A percentile compares a stretch with the other conserved stretches of the same genome.
phyloP scores from a whole-genome alignment of 64 coral and sea anemone species.

The Acropora yongei region DNA sequence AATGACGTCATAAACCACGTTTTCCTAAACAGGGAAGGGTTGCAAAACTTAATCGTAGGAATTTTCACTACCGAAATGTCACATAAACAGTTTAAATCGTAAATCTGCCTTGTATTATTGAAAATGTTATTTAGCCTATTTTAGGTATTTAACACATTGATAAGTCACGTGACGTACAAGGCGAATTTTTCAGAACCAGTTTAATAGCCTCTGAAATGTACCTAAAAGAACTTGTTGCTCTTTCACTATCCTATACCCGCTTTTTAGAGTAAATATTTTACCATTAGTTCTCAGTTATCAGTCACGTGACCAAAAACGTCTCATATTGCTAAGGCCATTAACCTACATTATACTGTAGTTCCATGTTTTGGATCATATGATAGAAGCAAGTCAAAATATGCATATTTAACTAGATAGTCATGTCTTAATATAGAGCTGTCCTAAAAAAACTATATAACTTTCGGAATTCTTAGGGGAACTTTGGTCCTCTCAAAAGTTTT shows the following conservation, averaged over 20 bases:
- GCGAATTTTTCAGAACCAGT: neutral
- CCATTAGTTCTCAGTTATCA: slow-evolving; percentile 1
- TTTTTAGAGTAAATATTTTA: slow-evolving; percentile 11
- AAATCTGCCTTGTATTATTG: neutral
- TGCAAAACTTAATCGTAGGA: no score
- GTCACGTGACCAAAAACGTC: slow-evolving; percentile 3
- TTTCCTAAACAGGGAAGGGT: no score
- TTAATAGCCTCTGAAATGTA: no score
- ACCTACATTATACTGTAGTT: slow-evolving; percentile 5
- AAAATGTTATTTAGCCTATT: neutral
- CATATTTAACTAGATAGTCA: slow-evolving; percentile 1
- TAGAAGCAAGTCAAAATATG: neutral
- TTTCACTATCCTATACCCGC: neutral
- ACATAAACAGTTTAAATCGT: neutral
- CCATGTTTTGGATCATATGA: neutral
- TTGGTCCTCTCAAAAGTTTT: no score
- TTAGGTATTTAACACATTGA: neutral
- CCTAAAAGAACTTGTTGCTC: no score
- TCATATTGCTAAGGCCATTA: slow-evolving; percentile 2
- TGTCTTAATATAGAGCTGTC: neutral
- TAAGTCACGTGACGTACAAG: neutral
- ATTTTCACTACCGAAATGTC: no score
- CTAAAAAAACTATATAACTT: no score
- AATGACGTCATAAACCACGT: neutral
- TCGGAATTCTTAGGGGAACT: no score